Conservation (phyloP, 2,113 vertebrate species). For the Setophaga petechia region DNA sequence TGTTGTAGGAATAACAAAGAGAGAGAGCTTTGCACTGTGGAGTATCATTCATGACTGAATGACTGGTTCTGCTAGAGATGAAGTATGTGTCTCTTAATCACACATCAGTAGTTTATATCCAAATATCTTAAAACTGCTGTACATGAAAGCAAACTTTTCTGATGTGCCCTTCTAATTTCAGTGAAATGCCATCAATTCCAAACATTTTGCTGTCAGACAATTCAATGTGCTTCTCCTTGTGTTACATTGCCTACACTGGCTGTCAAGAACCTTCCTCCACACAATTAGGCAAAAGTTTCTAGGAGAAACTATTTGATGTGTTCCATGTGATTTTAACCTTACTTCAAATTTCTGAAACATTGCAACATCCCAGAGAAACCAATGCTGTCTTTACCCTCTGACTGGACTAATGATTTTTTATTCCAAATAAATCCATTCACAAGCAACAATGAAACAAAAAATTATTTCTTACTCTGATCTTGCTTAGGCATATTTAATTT, state of each 20-base stretch:
- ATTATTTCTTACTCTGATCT: neutral
- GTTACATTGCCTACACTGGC: neutral
- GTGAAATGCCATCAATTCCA: neutral
- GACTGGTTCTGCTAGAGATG: neutral
- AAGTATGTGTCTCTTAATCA: neutral
- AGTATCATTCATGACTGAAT: neutral
- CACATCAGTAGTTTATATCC: neutral
- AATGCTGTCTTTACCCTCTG: neutral
- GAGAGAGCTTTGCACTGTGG: neutral
- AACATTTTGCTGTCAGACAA: neutral
- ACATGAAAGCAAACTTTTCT: neutral
- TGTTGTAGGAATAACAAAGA: neutral
- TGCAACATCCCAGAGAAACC: neutral
- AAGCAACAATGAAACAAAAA: neutral
- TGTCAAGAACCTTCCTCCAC: neutral
- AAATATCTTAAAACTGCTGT: neutral
- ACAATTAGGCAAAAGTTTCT: neutral
- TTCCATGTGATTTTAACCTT: neutral
- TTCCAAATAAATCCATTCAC: neutral
- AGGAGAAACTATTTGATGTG: neutral
- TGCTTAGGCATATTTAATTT: neutral
- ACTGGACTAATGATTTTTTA: neutral
- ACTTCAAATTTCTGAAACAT: neutral
- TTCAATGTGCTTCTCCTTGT: neutral
- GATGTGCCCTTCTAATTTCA: neutral